These are phyloP conservation scores for Lottia gigantea DNA, from an alignment of 2,888 invertebrate species.

Conservation along the genomic window DNA sequence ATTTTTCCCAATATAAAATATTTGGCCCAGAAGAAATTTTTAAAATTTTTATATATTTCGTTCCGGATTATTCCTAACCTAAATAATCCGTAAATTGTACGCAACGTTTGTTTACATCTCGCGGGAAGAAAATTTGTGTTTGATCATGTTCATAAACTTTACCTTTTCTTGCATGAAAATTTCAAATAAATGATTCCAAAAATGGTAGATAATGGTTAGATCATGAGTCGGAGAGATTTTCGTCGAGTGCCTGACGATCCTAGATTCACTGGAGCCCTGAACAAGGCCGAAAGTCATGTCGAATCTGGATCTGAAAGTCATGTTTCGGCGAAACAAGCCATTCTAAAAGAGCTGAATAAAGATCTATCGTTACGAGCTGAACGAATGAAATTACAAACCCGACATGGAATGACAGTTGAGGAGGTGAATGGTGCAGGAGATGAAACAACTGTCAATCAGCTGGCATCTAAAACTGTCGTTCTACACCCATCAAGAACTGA, in stretches of 20 bases:
- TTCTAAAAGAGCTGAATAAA: slow-evolving; percentile 37
- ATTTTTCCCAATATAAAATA: no score
- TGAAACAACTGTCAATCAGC: background rate
- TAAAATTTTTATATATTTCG: no score
- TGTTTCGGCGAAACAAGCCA: slow-evolving; percentile 20
- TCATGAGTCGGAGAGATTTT: slow-evolving; percentile 18
- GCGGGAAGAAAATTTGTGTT: no score
- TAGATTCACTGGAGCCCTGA: slow-evolving; percentile 1
- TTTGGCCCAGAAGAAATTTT: no score
- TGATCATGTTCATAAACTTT: no score
- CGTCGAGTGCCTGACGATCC: slow-evolving; percentile 4
- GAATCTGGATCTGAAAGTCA: slow-evolving; percentile 1
- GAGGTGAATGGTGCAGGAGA: background rate
- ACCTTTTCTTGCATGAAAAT: no score
- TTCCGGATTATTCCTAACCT: no score
- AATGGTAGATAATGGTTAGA: background rate
- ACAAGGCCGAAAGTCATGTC: slow-evolving; percentile 7
- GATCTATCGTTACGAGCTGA: slow-evolving; percentile 45
- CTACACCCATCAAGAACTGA: background rate
- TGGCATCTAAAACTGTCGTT: background rate
- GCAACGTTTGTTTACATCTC: no score
- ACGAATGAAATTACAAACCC: slow-evolving; percentile 40
- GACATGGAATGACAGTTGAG: slow-evolving; percentile 9
- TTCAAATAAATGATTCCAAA: no score
- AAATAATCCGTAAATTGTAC: no score